Conservation (phyloP, 2,888 invertebrate species). For the Tenodera sinensis region DNA sequence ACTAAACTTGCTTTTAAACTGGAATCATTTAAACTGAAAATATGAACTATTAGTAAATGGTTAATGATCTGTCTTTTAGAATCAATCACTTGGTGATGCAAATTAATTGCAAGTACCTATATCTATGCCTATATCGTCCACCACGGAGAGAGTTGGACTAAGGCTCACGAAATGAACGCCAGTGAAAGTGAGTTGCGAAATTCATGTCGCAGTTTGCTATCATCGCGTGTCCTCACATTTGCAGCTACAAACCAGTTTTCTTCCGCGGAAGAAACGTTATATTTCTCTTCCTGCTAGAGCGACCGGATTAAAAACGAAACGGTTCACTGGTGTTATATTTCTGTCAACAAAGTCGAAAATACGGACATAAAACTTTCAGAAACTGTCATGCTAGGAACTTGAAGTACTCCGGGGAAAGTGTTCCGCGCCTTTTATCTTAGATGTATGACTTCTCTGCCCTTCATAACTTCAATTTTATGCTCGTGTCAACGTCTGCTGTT, state of each 20-base stretch:
- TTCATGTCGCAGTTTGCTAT: neutral
- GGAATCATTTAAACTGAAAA: no score
- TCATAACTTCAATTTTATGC: neutral
- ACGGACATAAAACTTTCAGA: neutral
- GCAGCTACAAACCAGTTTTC: neutral
- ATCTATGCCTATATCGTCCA: neutral
- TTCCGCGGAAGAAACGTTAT: neutral
- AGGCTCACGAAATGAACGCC: neutral
- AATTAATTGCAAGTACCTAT: no score
- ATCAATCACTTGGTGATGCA: neutral
- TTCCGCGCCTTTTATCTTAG: neutral
- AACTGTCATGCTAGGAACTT: neutral
- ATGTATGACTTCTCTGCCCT: neutral
- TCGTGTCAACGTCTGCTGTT: no score
- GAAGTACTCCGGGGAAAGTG: neutral
- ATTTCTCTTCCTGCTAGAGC: neutral
- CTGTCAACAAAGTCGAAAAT: neutral
- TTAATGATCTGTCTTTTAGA: no score
- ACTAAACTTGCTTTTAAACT: no score
- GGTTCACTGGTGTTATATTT: neutral
- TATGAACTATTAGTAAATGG: no score
- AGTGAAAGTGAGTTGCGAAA: neutral
- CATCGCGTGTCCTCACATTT: neutral
- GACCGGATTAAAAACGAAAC: neutral
- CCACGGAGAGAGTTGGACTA: neutral